Evolutionary conservation across 37 sponge, comb jelly and placozoan species (phyloP).

Genomic region (Hormiphora californensis): DNA sequence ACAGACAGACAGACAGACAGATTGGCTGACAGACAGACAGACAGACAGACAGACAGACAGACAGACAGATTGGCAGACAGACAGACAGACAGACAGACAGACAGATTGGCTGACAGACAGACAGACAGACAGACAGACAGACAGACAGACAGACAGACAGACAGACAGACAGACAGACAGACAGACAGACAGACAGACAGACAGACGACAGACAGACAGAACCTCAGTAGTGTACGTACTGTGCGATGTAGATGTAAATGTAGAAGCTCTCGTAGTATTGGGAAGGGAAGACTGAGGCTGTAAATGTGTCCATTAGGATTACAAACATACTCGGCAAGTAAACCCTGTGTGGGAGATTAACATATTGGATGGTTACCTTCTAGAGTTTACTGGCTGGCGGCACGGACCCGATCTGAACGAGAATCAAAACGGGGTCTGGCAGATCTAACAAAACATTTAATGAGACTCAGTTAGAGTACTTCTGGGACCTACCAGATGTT

Average conservation of each 20-base stretch:
- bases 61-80: too few species aligned
- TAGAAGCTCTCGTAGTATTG: conserved; percentile 3
- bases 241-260: conserved; percentile 28
- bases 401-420: too few species aligned
- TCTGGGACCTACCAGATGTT: conserved; percentile 6
- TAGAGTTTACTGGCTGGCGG: too few species aligned
- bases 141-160: not conserved
- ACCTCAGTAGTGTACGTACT: not conserved
- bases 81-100: too few species aligned
- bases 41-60: too few species aligned
- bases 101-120: too few species aligned
- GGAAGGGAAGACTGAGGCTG: not conserved
- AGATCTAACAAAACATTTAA: not conserved
- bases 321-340: not conserved
- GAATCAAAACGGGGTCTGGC: too few species aligned
- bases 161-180: too few species aligned
- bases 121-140: not conserved
- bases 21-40: too few species aligned
- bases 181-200: too few species aligned
- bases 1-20: too few species aligned
- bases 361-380: too few species aligned
- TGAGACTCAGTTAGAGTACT: not conserved
- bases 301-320: conserved; percentile 15
- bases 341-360: not conserved
- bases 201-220: not conserved